Conservation (phyloP, 1,140 invertebrate species). For the Pseudomyrmex gracilis region DNA sequence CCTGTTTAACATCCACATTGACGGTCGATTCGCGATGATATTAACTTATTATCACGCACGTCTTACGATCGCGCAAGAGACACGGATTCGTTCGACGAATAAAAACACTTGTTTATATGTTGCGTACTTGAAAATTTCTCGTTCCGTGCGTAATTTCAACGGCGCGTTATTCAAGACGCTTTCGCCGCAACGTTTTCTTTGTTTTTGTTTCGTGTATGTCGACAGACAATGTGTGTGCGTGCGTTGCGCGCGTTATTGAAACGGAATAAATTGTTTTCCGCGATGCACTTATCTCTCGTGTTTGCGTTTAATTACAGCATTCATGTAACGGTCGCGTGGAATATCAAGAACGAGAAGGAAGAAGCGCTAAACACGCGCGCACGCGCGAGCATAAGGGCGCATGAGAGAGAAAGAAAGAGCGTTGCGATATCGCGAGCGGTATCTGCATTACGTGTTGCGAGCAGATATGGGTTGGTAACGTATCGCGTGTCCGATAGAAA, state of each 20-base stretch:
- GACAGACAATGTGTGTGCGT: background rate
- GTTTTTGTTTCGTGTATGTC: background rate
- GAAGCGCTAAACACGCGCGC: constrained; percentile 23
- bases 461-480: constrained; percentile 41
- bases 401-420: background rate
- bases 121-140: background rate
- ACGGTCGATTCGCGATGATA: background rate
- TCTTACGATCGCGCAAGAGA: background rate
- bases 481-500: constrained; percentile 67
- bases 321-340: constrained; percentile 55
- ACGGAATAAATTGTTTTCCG: constrained; percentile 46
- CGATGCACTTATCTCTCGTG: constrained; percentile 45
- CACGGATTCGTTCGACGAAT: background rate
- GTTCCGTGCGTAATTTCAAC: constrained; percentile 1
- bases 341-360: constrained; percentile 43
- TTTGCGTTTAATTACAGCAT: constrained; percentile 43
- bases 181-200: constrained; percentile 25
- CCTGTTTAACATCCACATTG: constrained; percentile 19
- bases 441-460: constrained; percentile 62
- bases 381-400: background rate
- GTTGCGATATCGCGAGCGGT: constrained; percentile 44
- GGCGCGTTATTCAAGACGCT: constrained; percentile 7
- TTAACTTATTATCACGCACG: background rate
- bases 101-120: background rate
- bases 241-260: constrained; percentile 10